These are phyloP conservation scores for Thymelicus sylvestris DNA, from an alignment of 2,888 invertebrate genomes.

Conservation along the genomic window DNA sequence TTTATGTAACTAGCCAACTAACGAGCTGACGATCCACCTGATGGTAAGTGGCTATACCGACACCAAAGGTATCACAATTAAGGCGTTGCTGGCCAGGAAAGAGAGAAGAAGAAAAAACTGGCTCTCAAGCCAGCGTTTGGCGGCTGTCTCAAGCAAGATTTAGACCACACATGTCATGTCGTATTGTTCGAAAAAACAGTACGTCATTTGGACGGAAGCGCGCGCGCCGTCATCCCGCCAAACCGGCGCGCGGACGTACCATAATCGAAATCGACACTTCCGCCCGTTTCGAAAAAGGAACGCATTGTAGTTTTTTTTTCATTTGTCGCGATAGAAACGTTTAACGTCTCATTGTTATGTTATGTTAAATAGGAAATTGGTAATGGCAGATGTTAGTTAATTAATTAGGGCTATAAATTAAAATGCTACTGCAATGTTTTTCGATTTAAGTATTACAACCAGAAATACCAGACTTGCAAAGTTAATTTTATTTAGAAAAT, in stretches of 20 bases:
- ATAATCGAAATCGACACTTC: slow-evolving; percentile 70
- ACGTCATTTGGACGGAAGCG: slow-evolving; percentile 51
- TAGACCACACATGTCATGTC: slow-evolving; percentile 33
- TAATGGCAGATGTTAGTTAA: slow-evolving; percentile 40
- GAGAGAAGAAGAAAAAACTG: too few species aligned
- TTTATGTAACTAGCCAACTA: too few species aligned
- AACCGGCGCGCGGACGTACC: slow-evolving; percentile 59
- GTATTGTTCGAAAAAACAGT: slow-evolving; percentile 26
- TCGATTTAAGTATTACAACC: too few species aligned
- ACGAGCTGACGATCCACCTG: too few species aligned
- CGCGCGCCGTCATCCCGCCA: slow-evolving; percentile 62
- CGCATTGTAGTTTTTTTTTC: slow-evolving; percentile 49
- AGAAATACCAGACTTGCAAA: neutral
- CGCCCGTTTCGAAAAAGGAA: slow-evolving; percentile 62
- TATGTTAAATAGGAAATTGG: slow-evolving; percentile 41
- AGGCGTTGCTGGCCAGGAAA: too few species aligned
- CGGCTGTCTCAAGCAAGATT: neutral
- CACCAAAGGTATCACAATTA: too few species aligned
- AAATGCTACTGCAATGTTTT: neutral
- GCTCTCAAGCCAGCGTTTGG: too few species aligned
- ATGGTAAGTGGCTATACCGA: too few species aligned
- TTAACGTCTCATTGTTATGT: slow-evolving; percentile 49
- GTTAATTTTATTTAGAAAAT: neutral
- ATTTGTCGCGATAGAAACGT: slow-evolving; percentile 39
- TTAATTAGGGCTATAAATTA: slow-evolving; percentile 10